Base-by-base conservation (phyloP, 2,113 vertebrate species). In the Dicentrarchus labrax region DNA sequence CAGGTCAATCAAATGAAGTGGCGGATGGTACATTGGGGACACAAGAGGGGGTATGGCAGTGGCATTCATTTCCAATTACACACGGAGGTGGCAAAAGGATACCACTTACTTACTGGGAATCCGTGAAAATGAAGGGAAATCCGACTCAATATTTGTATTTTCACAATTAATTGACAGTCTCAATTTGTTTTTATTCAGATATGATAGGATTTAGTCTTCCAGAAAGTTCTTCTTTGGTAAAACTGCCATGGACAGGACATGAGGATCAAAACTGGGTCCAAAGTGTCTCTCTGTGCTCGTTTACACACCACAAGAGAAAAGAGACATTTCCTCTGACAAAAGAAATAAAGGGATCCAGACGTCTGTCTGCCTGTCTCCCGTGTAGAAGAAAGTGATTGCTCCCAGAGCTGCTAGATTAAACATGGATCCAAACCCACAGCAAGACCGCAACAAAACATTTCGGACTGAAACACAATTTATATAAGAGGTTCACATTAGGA, bases 401-500 rank as follows among this genome's bases (percentile, higher is more conserved):
- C 90, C 92, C 94, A 95, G 94, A 93, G 91, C 88, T 91, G 92
- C 82, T 88, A 90, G 92, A 95, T 95, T 94, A 94, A 93, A 94
- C 88, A 89, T 77, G 92, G 74, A 86, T 91, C 90, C 91, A 93
- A 93, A 93, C 90, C 92, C 92, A 88, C 93, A 93, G 86, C 68
- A 51, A 82, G 85, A 92, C 91, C 88, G 87, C 92, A 95, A 94
- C 91, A 93, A 94, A 95, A 93, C 90, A 94, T 91, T 86, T 92
- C 78, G 65, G 72, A 91, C 85, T 89, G 74, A 84, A 86, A 86
- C 47, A 64, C 87, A 90, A 92, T 94, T 94, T 90, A 94, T 88
- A 88, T 66, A 85, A 92, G 88, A 83, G 83, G 84, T 85, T 92
- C 80, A 84, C 85, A 82, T 91, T 91, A 84, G 86, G 90, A 92